Base-by-base conservation (phyloP, 2,888 invertebrate species). In the Athrips mouffetella region DNA sequence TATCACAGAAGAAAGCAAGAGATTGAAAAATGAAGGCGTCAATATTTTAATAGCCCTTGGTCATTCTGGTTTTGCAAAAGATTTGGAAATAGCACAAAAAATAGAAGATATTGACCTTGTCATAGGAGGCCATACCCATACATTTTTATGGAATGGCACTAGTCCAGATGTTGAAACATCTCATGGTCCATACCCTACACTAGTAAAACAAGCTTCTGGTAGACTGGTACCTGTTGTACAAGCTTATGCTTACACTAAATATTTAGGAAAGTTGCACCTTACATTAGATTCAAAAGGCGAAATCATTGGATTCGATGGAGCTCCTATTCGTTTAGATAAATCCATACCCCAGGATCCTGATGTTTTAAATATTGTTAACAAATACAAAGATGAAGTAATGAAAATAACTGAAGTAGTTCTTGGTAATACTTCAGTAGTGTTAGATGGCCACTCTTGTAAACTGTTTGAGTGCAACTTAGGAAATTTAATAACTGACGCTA, bases 201-300 rank as follows among this genome's bases (percentile, higher is more conserved):
- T 93, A 35, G 88, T 96, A 0, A 88, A 78, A 8, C 95, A 96
- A 76, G 58, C 75, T n/a, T 92, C 89, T 47, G 94, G 94, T 1
- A 92, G 92, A 73, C 79, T 88, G 51, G 94, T 94, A 1, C 94
- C 95, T 1, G 95, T 95, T 0, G 96, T 97, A 0, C 96, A 97
- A 80, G 97, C 96, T 1, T 97, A 93, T 65, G 96, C 96, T 0
- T 96, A 93, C 65, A 97, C 97, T 0, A 97, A 98, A 81, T 98
- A 98, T 73, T 82, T 98, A 51, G 98, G 98, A 0, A 91, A 92
- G 63, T 79, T 98, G 16, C 90, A 92, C 50, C 67, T 91, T 56
- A 91, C 58, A 75, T 97, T 98, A 67, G 90, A 97, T 76, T 76
- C 84, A 0, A 66, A 90, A 3, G 97, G 96, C 5, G 92, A 95